phyloP scores from a whole-genome alignment of 2,113 vertebrate genomes.

The Glaucidium brasilianum region DNA sequence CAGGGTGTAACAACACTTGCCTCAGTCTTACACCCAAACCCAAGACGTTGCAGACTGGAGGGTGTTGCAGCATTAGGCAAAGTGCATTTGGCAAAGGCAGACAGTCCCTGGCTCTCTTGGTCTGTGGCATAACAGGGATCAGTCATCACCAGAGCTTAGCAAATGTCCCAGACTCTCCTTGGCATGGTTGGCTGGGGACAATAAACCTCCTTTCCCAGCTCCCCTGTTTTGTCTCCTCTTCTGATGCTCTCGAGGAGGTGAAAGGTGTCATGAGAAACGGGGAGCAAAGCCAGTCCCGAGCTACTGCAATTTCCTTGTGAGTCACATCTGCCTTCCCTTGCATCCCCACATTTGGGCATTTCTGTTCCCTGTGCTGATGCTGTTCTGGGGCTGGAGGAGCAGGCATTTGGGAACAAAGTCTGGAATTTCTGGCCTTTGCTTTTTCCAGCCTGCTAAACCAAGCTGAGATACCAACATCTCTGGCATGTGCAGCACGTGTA shows the following conservation, averaged over 20 bases:
- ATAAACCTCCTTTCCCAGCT: background rate
- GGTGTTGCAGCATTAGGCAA: background rate
- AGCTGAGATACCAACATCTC: background rate
- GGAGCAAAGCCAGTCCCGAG: background rate
- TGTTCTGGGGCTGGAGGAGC: background rate
- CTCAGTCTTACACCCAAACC: background rate
- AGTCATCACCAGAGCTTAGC: background rate
- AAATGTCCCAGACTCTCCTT: rapidly evolving
- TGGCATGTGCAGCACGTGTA: rapidly evolving
- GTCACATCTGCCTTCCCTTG: background rate
- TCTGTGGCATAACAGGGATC: background rate
- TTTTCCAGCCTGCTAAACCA: background rate
- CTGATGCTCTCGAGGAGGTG: background rate
- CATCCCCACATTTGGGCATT: background rate
- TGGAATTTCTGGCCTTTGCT: background rate
- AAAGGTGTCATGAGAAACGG: background rate
- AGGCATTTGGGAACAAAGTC: background rate
- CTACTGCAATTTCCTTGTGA: background rate
- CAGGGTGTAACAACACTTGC: background rate
- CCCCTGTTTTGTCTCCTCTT: background rate
- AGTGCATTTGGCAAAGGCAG: background rate
- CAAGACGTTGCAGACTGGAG: background rate
- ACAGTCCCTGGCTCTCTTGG: background rate
- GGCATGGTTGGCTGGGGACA: background rate
- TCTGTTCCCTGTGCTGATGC: background rate